Conservation (phyloP, 2,797 vertebrate genomes). For the Rhabdophis nuchalis region DNA sequence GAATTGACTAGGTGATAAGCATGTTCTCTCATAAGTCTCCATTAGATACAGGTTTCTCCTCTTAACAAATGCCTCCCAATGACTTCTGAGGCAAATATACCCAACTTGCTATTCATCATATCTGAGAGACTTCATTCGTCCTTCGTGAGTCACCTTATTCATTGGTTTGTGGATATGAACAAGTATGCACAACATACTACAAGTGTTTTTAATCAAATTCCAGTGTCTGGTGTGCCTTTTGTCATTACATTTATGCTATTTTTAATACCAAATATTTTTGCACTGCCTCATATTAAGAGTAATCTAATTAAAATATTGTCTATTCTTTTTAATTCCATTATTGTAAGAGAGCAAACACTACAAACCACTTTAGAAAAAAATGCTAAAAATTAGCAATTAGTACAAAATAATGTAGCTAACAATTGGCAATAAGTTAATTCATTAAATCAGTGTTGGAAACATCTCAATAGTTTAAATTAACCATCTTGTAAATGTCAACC, state of each 20-base stretch:
- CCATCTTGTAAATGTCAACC: constrained; percentile 48
- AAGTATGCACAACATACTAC: not conserved
- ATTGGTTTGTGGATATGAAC: not conserved
- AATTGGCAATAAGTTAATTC: not conserved
- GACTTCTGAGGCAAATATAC: not conserved
- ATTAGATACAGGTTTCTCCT: not conserved
- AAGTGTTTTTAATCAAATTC: not conserved
- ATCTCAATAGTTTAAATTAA: constrained; percentile 45
- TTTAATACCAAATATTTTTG: not conserved
- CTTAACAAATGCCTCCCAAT: not conserved
- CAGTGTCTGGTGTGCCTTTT: not conserved
- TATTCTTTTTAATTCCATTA: constrained; percentile 8
- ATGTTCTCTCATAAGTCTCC: not conserved
- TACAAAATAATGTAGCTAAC: constrained; percentile 37
- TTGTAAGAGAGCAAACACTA: constrained; percentile 27
- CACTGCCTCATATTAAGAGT: not conserved
- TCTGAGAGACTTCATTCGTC: not conserved
- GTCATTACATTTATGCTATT: not conserved
- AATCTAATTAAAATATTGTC: not conserved
- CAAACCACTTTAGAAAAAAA: constrained; percentile 20
- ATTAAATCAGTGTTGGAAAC: not conserved
- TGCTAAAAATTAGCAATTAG: constrained; percentile 21
- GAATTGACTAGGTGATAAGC: not conserved
- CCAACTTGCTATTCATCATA: not conserved
- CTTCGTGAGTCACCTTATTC: not conserved